phyloP scores from a whole-genome alignment of 2,888 invertebrate species.

The Elysia crispata region DNA sequence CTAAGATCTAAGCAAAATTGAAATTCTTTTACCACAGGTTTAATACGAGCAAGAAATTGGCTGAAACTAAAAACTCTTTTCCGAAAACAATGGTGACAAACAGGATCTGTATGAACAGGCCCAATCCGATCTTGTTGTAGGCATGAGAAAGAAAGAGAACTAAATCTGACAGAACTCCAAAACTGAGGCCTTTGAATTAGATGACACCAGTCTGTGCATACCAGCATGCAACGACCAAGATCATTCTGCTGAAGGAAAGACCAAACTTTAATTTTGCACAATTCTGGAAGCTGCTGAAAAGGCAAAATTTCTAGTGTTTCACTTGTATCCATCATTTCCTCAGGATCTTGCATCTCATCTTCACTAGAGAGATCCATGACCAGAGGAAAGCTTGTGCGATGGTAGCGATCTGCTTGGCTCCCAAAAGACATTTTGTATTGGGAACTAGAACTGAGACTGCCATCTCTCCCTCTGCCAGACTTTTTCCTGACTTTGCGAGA shows the following conservation, averaged over 20 bases:
- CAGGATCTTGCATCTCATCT: slow-evolving; percentile 43
- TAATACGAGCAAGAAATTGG: slow-evolving; percentile 62
- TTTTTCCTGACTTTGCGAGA: slow-evolving; percentile 43
- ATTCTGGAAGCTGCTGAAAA: slow-evolving; percentile 68
- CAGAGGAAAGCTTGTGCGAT: slow-evolving; percentile 59
- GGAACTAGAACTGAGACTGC: slow-evolving; percentile 13
- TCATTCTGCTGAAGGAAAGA: slow-evolving; percentile 68
- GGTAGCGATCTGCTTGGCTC: slow-evolving; percentile 48
- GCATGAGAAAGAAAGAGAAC: slow-evolving; percentile 70
- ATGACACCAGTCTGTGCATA: slow-evolving; percentile 69
- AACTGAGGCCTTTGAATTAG: slow-evolving; percentile 66
- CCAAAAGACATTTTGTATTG: slow-evolving; percentile 3
- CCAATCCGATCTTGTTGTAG: slow-evolving; percentile 59
- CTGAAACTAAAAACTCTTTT: slow-evolving; percentile 68
- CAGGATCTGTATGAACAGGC: slow-evolving; percentile 50
- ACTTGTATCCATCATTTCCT: slow-evolving; percentile 49
- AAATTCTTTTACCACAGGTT: slow-evolving; percentile 65
- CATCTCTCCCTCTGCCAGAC: slow-evolving; percentile 41
- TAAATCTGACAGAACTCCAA: slow-evolving; percentile 71
- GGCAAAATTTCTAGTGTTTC: slow-evolving; percentile 62
- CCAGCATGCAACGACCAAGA: slow-evolving; percentile 67
- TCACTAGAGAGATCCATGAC: slow-evolving; percentile 54
- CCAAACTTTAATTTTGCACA: slow-evolving; percentile 73
- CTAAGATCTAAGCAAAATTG: slow-evolving; percentile 76
- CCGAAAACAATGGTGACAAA: slow-evolving; percentile 69